A percentile compares a stretch with the other conserved stretches of the same genome.
Conservation (phyloP, 2,888 invertebrate genomes). For the Drosophila lacicola region DNA sequence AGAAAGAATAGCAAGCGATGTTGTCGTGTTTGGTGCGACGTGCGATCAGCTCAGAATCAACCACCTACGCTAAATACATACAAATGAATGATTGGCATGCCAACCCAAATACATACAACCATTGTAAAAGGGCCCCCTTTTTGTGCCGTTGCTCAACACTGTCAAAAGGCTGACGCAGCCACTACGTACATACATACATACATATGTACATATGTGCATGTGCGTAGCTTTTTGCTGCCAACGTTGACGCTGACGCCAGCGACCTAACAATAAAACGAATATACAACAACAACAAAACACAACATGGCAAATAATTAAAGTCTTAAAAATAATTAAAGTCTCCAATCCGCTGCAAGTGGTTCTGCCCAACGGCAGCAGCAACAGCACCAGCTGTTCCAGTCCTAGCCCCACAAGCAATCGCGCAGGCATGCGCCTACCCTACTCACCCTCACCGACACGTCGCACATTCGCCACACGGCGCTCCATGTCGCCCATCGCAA, state of each 20-base stretch:
- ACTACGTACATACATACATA: background rate
- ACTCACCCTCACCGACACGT: conserved; percentile 94
- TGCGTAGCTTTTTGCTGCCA: conserved; percentile 12
- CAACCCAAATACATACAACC: too few species aligned
- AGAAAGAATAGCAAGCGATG: conserved; percentile 4
- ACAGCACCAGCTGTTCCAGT: conserved; percentile 86
- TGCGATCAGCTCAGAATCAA: conserved; percentile 24
- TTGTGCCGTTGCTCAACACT: conserved; percentile 50
- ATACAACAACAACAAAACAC: conserved; percentile 15
- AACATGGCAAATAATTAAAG: conserved; percentile 38
- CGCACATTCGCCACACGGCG: conserved; percentile 92
- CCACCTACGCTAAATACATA: conserved; percentile 51
- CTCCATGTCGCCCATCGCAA: conserved; percentile 94
- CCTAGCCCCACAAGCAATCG: conserved; percentile 87
- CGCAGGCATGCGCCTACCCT: conserved; percentile 84
- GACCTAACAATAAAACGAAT: conserved; percentile 29
- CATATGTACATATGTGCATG: background rate
- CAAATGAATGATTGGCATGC: conserved; percentile 4
- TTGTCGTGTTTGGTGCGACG: conserved; percentile 8
- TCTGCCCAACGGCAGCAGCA: conserved; percentile 84
- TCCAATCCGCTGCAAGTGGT: conserved; percentile 86
- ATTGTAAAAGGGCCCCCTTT: too few species aligned
- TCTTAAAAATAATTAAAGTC: too few species aligned
- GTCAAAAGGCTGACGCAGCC: conserved; percentile 46
- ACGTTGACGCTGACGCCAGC: conserved; percentile 30